Evolutionary conservation across 2,113 vertebrate species (phyloP).

Genomic region (Mesoclemmys tuberculata): DNA sequence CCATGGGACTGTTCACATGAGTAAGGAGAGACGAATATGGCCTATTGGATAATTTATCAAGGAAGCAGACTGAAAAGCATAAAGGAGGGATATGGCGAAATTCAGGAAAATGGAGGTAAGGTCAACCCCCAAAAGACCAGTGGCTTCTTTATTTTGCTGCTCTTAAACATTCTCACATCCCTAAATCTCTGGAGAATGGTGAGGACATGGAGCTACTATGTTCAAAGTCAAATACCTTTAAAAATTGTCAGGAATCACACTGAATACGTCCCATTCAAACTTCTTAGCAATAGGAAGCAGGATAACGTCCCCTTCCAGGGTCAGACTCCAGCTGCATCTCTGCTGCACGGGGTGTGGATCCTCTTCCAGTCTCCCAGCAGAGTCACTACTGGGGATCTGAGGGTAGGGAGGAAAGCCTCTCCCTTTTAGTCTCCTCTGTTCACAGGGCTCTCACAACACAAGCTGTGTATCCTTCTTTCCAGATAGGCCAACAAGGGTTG

Average conservation of each 20-base stretch:
- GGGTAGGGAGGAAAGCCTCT: neutral
- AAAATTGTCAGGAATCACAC: neutral
- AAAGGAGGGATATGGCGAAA: neutral
- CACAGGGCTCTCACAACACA: neutral
- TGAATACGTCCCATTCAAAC: neutral
- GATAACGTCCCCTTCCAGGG: neutral
- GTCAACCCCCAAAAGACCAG: neutral
- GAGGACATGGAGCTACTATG: neutral
- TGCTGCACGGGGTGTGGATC: neutral
- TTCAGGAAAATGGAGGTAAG: neutral
- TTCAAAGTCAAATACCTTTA: neutral
- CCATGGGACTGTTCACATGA: neutral
- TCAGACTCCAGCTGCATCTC: fast-evolving
- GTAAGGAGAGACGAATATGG: neutral
- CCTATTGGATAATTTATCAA: neutral
- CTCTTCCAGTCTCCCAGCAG: neutral
- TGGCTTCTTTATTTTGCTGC: neutral
- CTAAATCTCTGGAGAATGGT: neutral
- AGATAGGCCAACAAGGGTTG: neutral
- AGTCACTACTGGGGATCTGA: fast-evolving
- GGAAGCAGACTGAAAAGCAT: neutral
- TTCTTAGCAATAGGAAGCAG: fast-evolving
- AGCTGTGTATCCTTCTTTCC: neutral
- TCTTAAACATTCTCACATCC: neutral
- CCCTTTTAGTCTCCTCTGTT: neutral